These are phyloP conservation scores for Drosophila nr. medialis DNA, from an alignment of 2,888 invertebrate species.

Conservation along the genomic window DNA sequence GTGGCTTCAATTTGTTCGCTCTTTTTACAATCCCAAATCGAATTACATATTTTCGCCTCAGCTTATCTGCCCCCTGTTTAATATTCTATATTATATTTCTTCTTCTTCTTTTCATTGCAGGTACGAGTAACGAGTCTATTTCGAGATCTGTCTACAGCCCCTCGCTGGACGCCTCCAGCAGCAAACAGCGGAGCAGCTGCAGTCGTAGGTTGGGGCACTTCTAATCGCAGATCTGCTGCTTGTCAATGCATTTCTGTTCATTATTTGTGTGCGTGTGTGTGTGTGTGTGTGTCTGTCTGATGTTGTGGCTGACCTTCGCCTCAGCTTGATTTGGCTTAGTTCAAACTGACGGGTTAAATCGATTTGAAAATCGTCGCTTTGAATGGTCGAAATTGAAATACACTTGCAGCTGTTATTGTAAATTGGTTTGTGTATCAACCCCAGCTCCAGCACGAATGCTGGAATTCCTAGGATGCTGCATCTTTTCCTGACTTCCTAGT, in stretches of 20 bases:
- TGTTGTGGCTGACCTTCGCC: conserved; percentile 39
- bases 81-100: conserved; percentile 25
- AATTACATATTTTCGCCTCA: conserved; percentile 23
- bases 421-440: too few species aligned
- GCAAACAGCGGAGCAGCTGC: too few species aligned
- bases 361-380: conserved; percentile 29
- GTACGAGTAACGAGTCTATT: conserved; percentile 25
- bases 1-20: background rate
- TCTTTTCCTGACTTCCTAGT: too few species aligned
- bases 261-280: conserved; percentile 19
- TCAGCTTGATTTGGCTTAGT: conserved; percentile 1
- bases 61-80: conserved; percentile 20
- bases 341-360: conserved; percentile 1
- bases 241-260: conserved; percentile 48
- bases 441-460: too few species aligned
- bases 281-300: background rate
- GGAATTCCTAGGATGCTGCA: too few species aligned
- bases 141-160: conserved; percentile 17
- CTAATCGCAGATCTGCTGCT: conserved; percentile 34
- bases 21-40: conserved; percentile 14
- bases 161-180: background rate
- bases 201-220: conserved; percentile 16
- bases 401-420: background rate
- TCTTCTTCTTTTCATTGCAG: conserved; percentile 36
- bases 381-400: conserved; percentile 5